phyloP scores from a whole-genome alignment of 2,888 invertebrate species.

The Dasysyrphus albostriatus region DNA sequence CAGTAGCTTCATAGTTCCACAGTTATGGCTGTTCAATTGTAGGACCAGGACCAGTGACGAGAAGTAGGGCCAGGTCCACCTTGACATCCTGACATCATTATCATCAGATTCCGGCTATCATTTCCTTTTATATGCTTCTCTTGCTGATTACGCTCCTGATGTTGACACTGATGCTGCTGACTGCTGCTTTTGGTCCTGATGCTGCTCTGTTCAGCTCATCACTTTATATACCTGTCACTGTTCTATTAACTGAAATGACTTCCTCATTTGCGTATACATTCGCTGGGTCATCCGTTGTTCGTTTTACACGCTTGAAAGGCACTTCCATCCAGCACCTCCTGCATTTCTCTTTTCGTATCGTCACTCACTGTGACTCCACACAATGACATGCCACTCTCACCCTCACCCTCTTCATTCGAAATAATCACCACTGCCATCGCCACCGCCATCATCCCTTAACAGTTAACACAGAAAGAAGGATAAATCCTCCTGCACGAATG shows the following conservation, averaged over 20 bases:
- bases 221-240: slow-evolving; percentile 63
- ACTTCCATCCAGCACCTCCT: slow-evolving; percentile 32
- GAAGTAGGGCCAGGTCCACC: slow-evolving; percentile 24
- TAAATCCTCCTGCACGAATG: slow-evolving; percentile 52
- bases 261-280: slow-evolving; percentile 69
- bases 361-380: slow-evolving; percentile 45
- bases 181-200: slow-evolving; percentile 11
- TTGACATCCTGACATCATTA: slow-evolving; percentile 59
- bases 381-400: slow-evolving; percentile 47
- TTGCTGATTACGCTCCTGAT: slow-evolving; percentile 53
- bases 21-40: background rate
- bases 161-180: slow-evolving; percentile 48
- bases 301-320: slow-evolving; percentile 53
- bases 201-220: slow-evolving; percentile 38
- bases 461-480: slow-evolving; percentile 23
- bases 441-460: slow-evolving; percentile 7
- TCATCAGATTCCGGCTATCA: slow-evolving; percentile 53
- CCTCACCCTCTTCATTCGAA: slow-evolving; percentile 52
- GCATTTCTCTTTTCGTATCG: slow-evolving; percentile 4
- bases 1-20: background rate
- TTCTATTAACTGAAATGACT: slow-evolving; percentile 72
- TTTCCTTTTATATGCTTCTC: slow-evolving; percentile 48
- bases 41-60: background rate
- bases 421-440: slow-evolving; percentile 34
- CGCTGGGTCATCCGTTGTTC: slow-evolving; percentile 57